Conservation (phyloP, 2,113 vertebrate species). For the Nicator chloris region DNA sequence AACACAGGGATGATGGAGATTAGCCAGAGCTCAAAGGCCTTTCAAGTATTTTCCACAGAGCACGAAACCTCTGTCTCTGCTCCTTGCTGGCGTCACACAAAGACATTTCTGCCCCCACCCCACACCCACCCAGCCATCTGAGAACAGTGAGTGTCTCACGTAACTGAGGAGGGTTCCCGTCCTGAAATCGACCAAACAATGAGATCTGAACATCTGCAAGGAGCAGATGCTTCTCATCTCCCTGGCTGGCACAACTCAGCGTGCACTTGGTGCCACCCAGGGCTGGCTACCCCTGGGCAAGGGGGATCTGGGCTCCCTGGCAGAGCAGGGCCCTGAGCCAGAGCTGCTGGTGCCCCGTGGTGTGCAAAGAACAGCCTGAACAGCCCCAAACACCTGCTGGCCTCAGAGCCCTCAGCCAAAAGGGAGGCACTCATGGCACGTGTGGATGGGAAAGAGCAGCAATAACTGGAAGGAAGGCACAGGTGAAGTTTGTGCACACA, state of each 20-base stretch:
- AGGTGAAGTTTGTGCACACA: background rate
- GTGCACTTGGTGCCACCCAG: background rate
- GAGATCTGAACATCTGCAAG: conserved; percentile 45
- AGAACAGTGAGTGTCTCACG: background rate
- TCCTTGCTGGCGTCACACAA: background rate
- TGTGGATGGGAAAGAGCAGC: fast-evolving
- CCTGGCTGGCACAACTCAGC: fast-evolving
- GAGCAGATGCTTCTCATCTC: conserved; percentile 36
- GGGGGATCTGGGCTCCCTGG: background rate
- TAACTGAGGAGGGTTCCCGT: background rate
- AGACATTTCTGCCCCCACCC: background rate
- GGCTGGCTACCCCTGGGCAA: background rate
- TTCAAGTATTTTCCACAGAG: conserved; percentile 4
- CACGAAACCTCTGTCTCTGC: background rate
- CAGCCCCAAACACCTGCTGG: background rate
- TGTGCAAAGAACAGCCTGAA: background rate
- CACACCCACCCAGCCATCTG: background rate
- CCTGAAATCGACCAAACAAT: background rate
- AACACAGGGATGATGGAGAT: background rate
- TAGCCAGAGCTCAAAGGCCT: conserved; percentile 20
- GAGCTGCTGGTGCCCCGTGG: background rate
- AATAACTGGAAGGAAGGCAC: too few relatives aligned
- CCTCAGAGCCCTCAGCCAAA: background rate
- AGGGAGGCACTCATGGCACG: fast-evolving
- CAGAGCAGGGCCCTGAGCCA: background rate